Evolutionary conservation across 2,888 invertebrate genomes (phyloP).

Genomic region (Cerceris ruficornis): DNA sequence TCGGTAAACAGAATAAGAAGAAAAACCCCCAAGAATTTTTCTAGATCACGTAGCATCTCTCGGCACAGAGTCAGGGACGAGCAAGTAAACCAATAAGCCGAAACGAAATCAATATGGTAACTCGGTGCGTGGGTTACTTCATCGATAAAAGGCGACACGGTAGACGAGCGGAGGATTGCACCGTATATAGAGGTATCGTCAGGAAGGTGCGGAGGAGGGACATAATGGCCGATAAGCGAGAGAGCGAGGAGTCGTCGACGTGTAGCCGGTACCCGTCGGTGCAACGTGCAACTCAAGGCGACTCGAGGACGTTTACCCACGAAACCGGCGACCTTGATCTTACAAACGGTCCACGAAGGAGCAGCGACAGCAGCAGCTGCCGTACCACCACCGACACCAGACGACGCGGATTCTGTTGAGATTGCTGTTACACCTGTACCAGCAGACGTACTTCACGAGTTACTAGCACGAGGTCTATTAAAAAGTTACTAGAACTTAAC

Average conservation of each 20-base stretch:
- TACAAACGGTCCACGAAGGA: slow-evolving; percentile 69
- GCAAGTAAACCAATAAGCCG: background rate
- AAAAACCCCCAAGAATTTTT: too few relatives aligned
- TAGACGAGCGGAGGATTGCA: slow-evolving; percentile 28
- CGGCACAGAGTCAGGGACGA: too few relatives aligned
- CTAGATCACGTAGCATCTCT: too few relatives aligned
- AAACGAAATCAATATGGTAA: slow-evolving; percentile 1
- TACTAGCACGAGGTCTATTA: background rate
- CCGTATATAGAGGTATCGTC: slow-evolving; percentile 14
- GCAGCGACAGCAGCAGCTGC: slow-evolving; percentile 55
- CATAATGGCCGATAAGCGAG: slow-evolving; percentile 59
- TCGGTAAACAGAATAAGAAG: too few relatives aligned
- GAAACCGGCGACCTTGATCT: slow-evolving; percentile 74
- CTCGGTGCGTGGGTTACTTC: background rate
- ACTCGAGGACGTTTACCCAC: slow-evolving; percentile 74
- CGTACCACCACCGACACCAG: slow-evolving; percentile 21
- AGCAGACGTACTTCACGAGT: background rate
- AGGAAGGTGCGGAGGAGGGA: slow-evolving; percentile 43
- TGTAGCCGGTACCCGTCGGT: slow-evolving; percentile 34
- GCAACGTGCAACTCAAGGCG: slow-evolving; percentile 64
- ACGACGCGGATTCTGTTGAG: slow-evolving; percentile 32
- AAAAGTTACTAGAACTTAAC: too few relatives aligned
- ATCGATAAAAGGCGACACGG: slow-evolving; percentile 40
- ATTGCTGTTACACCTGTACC: slow-evolving; percentile 46
- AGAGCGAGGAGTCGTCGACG: slow-evolving; percentile 47